Base-by-base conservation (phyloP, 2,113 vertebrate genomes). In the Campylomormyrus numenius region DNA sequence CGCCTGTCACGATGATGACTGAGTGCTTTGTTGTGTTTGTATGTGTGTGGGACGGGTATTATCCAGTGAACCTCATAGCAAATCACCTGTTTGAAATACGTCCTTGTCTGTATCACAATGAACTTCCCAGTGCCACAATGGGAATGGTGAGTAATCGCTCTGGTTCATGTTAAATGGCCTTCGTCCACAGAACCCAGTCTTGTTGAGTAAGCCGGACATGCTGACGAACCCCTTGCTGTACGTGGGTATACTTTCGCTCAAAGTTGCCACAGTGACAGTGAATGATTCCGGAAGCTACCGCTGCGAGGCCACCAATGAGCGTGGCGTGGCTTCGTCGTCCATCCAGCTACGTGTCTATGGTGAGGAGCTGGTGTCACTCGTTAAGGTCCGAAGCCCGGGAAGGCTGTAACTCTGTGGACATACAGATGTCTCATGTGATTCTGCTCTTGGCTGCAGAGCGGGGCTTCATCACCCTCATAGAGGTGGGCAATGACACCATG, bases 321-420 rank as follows among this genome's bases (percentile, higher is more conserved):
- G 96, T 1, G 98, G 98, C 92, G 93, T 91, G 91, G 96, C 94
- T 93, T 94, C 92, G 88, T 96, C 96, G 94, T 96, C 96, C 0
- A 95, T 97, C 93, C 96, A 96, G 95, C 97, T 99, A 85, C 96
- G 97, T 90, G 97, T 98, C 92, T 95, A 97, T 93, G 98, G 98
- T 99, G 97, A 97, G 95, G 21, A 45, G 24, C 39, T 19, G 19
- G 45, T n/a, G 39, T 24, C 39, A 5, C 19, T 85, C 83, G 24
- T 85, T 45, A 85, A 46, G 21, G 19, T 48, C 24, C 3, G 35
- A 90, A 2, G 62, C 91, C 92, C 89, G 19, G 90, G 92, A 91
- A 42, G 17, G 15, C 31, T 80, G 74, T 77, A 77, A 42, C 35
- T 74, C 35, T 77, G 10, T 70, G n/a, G n/a, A 70, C 11, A 31